Conservation (phyloP, 2,113 vertebrate genomes). For the Pterocles orientalis region DNA sequence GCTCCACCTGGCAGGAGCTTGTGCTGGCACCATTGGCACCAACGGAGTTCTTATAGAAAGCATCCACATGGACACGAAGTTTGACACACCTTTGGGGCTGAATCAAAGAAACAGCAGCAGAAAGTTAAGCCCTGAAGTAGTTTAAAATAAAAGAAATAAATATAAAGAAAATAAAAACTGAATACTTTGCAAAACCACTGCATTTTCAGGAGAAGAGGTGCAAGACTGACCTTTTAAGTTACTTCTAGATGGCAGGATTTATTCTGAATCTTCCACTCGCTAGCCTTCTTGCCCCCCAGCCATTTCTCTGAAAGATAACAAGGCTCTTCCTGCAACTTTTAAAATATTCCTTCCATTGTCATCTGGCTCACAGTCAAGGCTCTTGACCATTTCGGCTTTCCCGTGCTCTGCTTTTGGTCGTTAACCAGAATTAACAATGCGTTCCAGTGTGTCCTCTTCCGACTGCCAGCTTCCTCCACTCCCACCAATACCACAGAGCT, state of each 20-base stretch:
- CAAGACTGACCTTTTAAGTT: background rate
- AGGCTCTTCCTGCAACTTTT: background rate
- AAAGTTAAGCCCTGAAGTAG: background rate
- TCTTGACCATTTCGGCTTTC: background rate
- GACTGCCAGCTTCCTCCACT: background rate
- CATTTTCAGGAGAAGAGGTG: background rate
- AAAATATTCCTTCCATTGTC: background rate
- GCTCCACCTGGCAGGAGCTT: background rate
- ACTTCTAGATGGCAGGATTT: background rate
- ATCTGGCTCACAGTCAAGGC: background rate
- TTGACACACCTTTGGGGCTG: background rate
- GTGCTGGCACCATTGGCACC: background rate
- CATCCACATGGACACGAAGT: background rate
- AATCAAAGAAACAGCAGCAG: background rate
- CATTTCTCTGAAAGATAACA: background rate
- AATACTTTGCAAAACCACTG: background rate
- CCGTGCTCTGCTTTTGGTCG: background rate
- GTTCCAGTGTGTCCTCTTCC: background rate
- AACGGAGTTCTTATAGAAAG: background rate
- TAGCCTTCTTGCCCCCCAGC: background rate
- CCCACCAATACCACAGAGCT: background rate
- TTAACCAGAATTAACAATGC: background rate
- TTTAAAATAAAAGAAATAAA: background rate
- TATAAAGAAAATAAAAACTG: background rate
- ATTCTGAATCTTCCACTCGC: background rate